Evolutionary conservation across 2,888 invertebrate genomes (phyloP).

Genomic region (Rhagonycha lutea): DNA sequence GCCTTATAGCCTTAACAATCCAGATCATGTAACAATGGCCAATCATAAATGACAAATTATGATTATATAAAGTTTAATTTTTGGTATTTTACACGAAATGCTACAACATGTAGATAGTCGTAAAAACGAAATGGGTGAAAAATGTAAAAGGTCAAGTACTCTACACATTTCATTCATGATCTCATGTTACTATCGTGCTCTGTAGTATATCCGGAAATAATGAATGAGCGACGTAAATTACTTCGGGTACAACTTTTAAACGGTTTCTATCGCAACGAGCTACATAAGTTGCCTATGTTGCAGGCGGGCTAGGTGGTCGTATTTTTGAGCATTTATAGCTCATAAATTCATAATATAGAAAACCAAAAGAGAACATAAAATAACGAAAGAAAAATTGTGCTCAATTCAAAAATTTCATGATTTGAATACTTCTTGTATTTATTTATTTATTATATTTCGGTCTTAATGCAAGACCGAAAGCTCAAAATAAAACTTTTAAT

Average conservation of each 20-base stretch:
- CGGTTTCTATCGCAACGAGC: neutral
- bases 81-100: neutral
- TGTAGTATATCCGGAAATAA: neutral
- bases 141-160: neutral
- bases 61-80: neutral
- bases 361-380: no score
- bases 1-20: neutral
- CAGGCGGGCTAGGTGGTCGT: neutral
- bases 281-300: neutral
- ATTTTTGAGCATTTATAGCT: neutral
- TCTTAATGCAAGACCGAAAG: no score
- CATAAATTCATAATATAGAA: no score
- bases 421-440: no score
- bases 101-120: neutral
- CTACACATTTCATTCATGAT: neutral
- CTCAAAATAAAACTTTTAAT: no score
- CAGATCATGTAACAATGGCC: neutral
- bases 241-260: neutral
- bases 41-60: no score
- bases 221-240: conserved; percentile 1
- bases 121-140: neutral
- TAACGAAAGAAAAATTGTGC: no score
- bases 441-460: no score
- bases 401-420: no score
- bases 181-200: neutral